phyloP scores from a whole-genome alignment of 2,888 invertebrate species.

The Hesperia comma region DNA sequence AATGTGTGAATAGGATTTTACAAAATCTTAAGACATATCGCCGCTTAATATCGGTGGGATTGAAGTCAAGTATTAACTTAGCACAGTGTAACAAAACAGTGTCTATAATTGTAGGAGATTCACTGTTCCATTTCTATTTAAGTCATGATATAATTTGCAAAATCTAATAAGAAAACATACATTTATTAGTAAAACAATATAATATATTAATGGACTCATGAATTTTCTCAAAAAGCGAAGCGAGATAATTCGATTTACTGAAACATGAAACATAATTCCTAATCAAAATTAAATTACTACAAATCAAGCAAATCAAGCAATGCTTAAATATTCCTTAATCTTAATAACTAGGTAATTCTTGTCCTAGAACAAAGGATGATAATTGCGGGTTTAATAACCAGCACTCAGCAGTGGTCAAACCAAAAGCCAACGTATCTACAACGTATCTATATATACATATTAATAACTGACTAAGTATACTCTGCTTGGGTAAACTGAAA shows the following conservation, averaged over 20 bases:
- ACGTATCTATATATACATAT: conserved; percentile 17
- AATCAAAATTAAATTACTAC: too few species aligned
- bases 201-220: not conserved
- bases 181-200: not conserved
- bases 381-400: not conserved
- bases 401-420: not conserved
- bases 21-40: too few species aligned
- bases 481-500: conserved; percentile 24
- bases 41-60: too few species aligned
- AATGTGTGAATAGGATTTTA: too few species aligned
- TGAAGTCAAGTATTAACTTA: too few species aligned
- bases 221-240: not conserved
- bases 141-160: too few species aligned
- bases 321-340: not conserved
- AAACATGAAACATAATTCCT: not conserved
- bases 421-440: not conserved
- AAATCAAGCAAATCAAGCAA: not conserved
- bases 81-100: too few species aligned
- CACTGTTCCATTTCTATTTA: too few species aligned
- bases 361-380: not conserved
- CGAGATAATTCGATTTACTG: not conserved
- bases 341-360: not conserved
- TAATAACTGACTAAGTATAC: conserved; percentile 15
- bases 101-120: too few species aligned
- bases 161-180: too few species aligned